Conservation (phyloP, 2,888 invertebrate species). For the Drosophila aldrichi region DNA sequence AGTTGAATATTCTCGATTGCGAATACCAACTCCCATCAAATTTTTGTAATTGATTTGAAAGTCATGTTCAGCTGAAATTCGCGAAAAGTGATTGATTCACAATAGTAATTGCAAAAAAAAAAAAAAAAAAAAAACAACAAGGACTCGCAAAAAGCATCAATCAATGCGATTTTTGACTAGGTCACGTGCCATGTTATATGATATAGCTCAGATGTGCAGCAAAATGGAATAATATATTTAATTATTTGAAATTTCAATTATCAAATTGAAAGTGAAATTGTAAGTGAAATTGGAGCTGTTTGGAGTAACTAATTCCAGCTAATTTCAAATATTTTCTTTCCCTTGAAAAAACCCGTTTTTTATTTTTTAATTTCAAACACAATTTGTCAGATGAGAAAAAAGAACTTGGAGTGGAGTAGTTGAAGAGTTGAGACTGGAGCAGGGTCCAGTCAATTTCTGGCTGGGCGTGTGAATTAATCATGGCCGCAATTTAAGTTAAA, state of each 20-base stretch:
- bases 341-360: neutral
- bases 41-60: slow-evolving; percentile 2
- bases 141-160: slow-evolving; percentile 48
- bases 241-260: slow-evolving; percentile 57
- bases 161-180: slow-evolving; percentile 49
- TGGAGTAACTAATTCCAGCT: slow-evolving; percentile 31
- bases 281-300: neutral
- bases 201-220: slow-evolving; percentile 59
- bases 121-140: neutral
- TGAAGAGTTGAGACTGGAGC: slow-evolving; percentile 15
- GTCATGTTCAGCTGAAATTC: slow-evolving; percentile 6
- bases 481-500: slow-evolving; percentile 75
- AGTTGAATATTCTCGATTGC: neutral
- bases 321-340: slow-evolving; percentile 13
- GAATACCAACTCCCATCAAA: neutral
- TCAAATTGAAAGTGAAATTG: slow-evolving; percentile 26
- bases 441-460: slow-evolving; percentile 21
- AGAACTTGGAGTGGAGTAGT: slow-evolving; percentile 36
- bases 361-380: slow-evolving; percentile 19
- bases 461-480: slow-evolving; percentile 67
- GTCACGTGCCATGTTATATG: slow-evolving; percentile 71
- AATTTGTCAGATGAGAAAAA: slow-evolving; percentile 61
- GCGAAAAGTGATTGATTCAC: slow-evolving; percentile 66
- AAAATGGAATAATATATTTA: neutral
- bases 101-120: slow-evolving; percentile 36